phyloP scores from a whole-genome alignment of 2,888 invertebrate species.

The Aproaerema taeniolella region DNA sequence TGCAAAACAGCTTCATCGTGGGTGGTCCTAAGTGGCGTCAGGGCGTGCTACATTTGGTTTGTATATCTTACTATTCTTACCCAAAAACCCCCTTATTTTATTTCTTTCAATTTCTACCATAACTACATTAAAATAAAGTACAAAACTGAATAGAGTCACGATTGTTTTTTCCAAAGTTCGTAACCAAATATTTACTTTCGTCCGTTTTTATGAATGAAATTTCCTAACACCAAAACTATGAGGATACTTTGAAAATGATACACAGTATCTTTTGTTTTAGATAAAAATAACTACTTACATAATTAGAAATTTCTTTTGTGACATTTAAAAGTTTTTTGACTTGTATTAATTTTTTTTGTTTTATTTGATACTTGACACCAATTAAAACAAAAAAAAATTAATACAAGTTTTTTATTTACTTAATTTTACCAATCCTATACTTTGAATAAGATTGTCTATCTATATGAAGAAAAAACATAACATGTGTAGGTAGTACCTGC shows the following conservation, averaged over 20 bases:
- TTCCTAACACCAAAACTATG: constrained; percentile 46
- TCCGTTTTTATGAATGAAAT: constrained; percentile 71
- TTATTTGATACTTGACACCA: too few species aligned
- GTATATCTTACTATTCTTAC: constrained; percentile 36
- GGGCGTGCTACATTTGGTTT: constrained; percentile 53
- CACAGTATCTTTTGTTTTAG: neutral
- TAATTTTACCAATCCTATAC: too few species aligned
- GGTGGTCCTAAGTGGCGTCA: constrained; percentile 72
- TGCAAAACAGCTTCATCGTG: constrained; percentile 62
- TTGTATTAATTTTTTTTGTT: too few species aligned
- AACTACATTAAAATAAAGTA: constrained; percentile 10
- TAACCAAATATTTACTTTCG: constrained; percentile 61
- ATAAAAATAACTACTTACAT: too few species aligned
- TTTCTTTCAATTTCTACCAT: neutral
- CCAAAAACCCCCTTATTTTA: too few species aligned
- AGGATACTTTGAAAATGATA: constrained; percentile 22
- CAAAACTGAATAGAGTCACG: constrained; percentile 12
- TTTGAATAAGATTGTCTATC: too few species aligned
- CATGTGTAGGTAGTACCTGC: too few species aligned
- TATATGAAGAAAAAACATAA: too few species aligned
- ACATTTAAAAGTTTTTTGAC: too few species aligned
- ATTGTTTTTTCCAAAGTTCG: constrained; percentile 35
- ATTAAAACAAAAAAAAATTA: too few species aligned
- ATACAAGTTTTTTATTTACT: too few species aligned
- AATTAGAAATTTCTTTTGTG: too few species aligned